Evolutionary conservation across 2,888 invertebrate genomes (phyloP).

Genomic region (Diarsia rubi): DNA sequence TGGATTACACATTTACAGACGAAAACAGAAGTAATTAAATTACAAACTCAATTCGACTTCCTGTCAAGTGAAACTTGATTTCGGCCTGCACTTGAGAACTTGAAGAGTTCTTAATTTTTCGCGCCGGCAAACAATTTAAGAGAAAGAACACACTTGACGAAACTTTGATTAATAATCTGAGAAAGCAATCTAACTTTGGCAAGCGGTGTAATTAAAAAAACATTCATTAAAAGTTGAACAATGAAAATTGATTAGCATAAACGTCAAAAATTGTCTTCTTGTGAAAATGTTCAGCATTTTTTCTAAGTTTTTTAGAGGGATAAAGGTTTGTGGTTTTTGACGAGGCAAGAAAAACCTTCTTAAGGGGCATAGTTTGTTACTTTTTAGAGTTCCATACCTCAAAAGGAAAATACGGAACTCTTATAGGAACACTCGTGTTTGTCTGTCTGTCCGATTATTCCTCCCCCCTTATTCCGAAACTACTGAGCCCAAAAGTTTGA

Average conservation of each 20-base stretch:
- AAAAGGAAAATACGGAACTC: no score
- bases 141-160: conserved; percentile 54
- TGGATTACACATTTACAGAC: background rate
- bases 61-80: conserved; percentile 5
- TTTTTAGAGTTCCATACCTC: background rate
- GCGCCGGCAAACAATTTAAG: conserved; percentile 31
- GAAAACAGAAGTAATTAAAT: conserved; percentile 26
- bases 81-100: conserved; percentile 20
- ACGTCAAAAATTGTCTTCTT: conserved; percentile 44
- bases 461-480: no score
- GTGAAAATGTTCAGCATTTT: background rate
- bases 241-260: conserved; percentile 64
- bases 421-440: no score
- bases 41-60: conserved; percentile 27
- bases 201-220: conserved; percentile 71
- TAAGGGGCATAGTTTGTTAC: background rate
- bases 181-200: conserved; percentile 73
- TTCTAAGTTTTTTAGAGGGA: background rate
- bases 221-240: conserved; percentile 70
- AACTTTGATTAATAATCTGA: conserved; percentile 71
- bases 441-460: no score
- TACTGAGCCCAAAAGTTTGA: no score
- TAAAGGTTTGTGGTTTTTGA: background rate
- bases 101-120: conserved; percentile 29
- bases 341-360: background rate